phyloP scores from a whole-genome alignment of 2,113 vertebrate genomes.

The Apeltes quadracus region DNA sequence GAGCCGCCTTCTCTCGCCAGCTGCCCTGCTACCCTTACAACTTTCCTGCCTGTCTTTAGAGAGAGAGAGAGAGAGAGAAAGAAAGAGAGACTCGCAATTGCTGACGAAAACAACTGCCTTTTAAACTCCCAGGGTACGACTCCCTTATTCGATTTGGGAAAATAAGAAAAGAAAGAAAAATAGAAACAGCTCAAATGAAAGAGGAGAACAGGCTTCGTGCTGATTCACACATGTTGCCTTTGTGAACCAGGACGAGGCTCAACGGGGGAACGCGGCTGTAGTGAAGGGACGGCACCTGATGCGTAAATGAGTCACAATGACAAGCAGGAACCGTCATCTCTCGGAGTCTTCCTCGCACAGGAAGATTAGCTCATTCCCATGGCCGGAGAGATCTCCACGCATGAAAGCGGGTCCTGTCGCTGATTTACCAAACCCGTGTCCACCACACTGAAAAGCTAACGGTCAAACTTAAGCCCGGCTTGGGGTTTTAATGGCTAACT shows the following conservation, averaged over 20 bases:
- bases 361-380: slow-evolving; percentile 64
- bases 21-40: slow-evolving; percentile 75
- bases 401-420: slow-evolving; percentile 62
- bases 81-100: slow-evolving; percentile 29
- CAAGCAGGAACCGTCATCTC: slow-evolving; percentile 72
- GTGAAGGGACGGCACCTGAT: slow-evolving; percentile 75
- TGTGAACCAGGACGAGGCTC: slow-evolving; percentile 54
- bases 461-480: slow-evolving; percentile 63
- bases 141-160: background rate
- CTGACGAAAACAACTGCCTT: background rate
- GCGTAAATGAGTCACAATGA: slow-evolving; percentile 78
- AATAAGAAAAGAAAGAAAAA: slow-evolving; percentile 3
- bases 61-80: slow-evolving; percentile 8
- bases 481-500: slow-evolving; percentile 66
- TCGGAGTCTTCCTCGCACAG: slow-evolving; percentile 53
- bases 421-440: slow-evolving; percentile 46
- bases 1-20: slow-evolving; percentile 71
- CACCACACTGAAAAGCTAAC: slow-evolving; percentile 39
- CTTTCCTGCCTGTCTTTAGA: slow-evolving; percentile 46
- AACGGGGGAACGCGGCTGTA: slow-evolving; percentile 72
- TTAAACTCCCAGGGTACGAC: slow-evolving; percentile 2
- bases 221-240: slow-evolving; percentile 58
- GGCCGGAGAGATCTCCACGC: slow-evolving; percentile 44
- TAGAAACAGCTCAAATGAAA: slow-evolving; percentile 44
- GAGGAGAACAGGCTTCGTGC: slow-evolving; percentile 50